phyloP scores from a whole-genome alignment of 2,888 invertebrate species.

The Pseudococcus jackbeardsleyi region DNA sequence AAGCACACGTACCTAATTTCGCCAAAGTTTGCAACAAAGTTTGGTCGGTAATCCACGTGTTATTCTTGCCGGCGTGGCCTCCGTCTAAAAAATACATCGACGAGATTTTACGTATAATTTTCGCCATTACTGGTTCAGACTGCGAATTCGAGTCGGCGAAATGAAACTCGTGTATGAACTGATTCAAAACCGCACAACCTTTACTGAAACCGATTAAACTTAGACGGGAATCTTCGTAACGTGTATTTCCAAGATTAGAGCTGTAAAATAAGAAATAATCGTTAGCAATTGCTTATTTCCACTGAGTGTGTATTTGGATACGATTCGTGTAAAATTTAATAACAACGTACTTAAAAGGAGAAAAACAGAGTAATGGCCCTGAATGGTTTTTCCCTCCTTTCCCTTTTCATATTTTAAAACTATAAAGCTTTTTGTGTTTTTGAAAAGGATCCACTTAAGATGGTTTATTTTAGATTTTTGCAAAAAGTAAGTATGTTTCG shows the following conservation, averaged over 20 bases:
- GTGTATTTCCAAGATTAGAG: neutral
- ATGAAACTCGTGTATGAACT: conserved; percentile 88
- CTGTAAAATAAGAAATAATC: neutral
- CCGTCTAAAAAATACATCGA: conserved; percentile 93
- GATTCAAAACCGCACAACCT: conserved; percentile 93
- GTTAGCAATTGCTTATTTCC: conserved; percentile 64
- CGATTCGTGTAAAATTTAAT: neutral
- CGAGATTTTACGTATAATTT: conserved; percentile 77
- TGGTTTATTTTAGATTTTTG: no score
- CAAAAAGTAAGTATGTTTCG: no score
- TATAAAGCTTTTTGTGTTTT: neutral
- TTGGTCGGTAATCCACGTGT: conserved; percentile 88
- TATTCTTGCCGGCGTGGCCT: conserved; percentile 88
- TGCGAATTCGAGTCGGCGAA: conserved; percentile 73
- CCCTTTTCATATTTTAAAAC: neutral
- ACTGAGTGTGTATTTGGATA: neutral
- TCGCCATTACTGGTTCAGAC: conserved; percentile 72
- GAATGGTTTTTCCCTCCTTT: neutral
- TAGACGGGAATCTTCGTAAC: conserved; percentile 65
- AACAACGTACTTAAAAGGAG: neutral
- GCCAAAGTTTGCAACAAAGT: conserved; percentile 81
- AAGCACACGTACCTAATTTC: conserved; percentile 75
- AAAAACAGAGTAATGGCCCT: neutral
- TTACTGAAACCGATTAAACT: conserved; percentile 88
- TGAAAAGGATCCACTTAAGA: no score